phyloP scores from a whole-genome alignment of 2,888 invertebrate species.

The Autographa pulchrina region DNA sequence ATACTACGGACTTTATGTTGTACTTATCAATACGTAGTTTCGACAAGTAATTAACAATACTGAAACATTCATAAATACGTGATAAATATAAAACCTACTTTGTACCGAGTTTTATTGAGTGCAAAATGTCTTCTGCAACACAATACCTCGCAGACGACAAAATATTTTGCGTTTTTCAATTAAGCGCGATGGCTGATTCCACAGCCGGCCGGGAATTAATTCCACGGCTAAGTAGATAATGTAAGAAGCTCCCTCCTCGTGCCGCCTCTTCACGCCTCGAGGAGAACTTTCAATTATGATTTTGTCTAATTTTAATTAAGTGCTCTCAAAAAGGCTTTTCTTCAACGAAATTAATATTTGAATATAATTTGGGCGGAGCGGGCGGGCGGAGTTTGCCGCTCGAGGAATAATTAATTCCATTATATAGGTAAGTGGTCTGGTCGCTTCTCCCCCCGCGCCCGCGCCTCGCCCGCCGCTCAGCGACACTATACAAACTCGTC shows the following conservation, averaged over 20 bases:
- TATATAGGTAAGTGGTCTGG: constrained; percentile 84
- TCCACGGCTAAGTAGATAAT: constrained; percentile 88
- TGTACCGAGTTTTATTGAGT: constrained; percentile 34
- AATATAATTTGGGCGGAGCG: constrained; percentile 89
- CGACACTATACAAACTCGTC: constrained; percentile 63
- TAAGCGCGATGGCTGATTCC: constrained; percentile 77
- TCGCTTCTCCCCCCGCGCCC: constrained; percentile 63
- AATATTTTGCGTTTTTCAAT: constrained; percentile 82
- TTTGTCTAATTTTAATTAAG: constrained; percentile 90
- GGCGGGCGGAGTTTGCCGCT: constrained; percentile 88
- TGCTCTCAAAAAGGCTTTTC: constrained; percentile 89
- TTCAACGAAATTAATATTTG: constrained; percentile 89
- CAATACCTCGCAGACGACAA: constrained; percentile 65
- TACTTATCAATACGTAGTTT: constrained; percentile 51
- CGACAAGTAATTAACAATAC: constrained; percentile 45
- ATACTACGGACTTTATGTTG: constrained; percentile 68
- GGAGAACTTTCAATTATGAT: constrained; percentile 90
- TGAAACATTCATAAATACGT: constrained; percentile 15
- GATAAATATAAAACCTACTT: background rate
- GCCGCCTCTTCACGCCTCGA: constrained; percentile 87
- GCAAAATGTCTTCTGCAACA: constrained; percentile 52
- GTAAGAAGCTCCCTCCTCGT: constrained; percentile 80
- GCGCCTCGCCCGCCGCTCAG: constrained; percentile 37
- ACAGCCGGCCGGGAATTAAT: constrained; percentile 82
- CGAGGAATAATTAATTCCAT: constrained; percentile 89